Percentiles rank a stretch among this genome's conserved stretches.
phyloP scores from a whole-genome alignment of 2,888 invertebrate genomes.

The Nemotelus nigrinus region DNA sequence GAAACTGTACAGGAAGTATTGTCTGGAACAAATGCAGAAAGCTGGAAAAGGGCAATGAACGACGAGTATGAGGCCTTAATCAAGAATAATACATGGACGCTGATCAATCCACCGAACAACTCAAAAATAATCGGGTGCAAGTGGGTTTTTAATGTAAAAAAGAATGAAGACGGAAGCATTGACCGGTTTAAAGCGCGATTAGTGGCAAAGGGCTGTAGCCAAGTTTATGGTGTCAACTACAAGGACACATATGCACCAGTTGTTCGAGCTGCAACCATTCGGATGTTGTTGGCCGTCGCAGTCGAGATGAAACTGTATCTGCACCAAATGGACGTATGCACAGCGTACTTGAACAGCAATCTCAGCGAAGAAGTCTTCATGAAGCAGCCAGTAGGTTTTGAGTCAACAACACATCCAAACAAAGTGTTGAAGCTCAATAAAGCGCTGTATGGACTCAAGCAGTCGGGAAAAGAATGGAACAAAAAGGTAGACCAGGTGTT shows the following conservation, averaged over 20 bases:
- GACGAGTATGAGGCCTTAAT: not conserved
- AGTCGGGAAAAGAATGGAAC: too few relatives aligned
- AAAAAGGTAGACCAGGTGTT: too few relatives aligned
- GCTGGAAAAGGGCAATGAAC: not conserved
- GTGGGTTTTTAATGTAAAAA: not conserved
- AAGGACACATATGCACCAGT: slow-evolving; percentile 50
- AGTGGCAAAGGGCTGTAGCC: not conserved
- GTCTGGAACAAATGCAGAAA: not conserved
- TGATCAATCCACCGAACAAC: not conserved
- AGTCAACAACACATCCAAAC: too few relatives aligned
- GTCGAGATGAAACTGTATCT: not conserved
- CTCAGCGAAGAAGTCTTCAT: not conserved
- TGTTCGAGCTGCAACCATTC: not conserved
- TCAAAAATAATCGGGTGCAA: not conserved
- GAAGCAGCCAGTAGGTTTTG: too few relatives aligned
- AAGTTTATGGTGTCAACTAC: slow-evolving; percentile 46
- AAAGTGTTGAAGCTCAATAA: too few relatives aligned
- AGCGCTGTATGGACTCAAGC: too few relatives aligned
- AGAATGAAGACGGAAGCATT: not conserved
- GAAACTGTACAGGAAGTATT: not conserved
- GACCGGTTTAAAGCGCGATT: not conserved
- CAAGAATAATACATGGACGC: not conserved
- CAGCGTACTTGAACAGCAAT: slow-evolving; percentile 31
- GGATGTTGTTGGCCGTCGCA: slow-evolving; percentile 43
- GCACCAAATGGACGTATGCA: slow-evolving; percentile 19